Evolutionary conservation across 2,888 invertebrate species (phyloP).

Genomic region (Arctia plantaginis): DNA sequence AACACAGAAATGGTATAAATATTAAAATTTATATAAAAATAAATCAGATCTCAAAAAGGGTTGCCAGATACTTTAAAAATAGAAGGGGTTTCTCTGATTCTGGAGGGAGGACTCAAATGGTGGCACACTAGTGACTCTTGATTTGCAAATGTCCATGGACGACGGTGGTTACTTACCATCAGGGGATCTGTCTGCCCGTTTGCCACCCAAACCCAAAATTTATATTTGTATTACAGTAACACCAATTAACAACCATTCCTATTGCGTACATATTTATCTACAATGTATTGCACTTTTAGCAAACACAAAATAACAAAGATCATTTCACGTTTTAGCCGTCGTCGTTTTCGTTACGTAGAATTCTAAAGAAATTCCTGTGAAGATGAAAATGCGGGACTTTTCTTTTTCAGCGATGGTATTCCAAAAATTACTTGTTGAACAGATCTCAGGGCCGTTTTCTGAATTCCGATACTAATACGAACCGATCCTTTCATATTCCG

Average conservation of each 20-base stretch:
- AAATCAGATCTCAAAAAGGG: too few species aligned
- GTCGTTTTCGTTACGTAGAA: constrained; percentile 10
- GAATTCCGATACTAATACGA: constrained; percentile 36
- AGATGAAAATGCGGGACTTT: constrained; percentile 27
- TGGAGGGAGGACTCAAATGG: too few species aligned
- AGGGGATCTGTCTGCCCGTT: neutral
- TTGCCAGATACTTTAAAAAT: too few species aligned
- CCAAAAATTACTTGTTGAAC: constrained; percentile 32
- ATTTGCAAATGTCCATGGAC: too few species aligned
- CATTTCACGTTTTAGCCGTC: neutral
- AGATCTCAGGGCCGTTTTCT: constrained; percentile 22
- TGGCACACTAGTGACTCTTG: too few species aligned
- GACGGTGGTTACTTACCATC: too few species aligned
- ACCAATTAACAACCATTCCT: neutral
- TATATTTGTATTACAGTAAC: neutral
- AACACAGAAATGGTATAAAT: too few species aligned
- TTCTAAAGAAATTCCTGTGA: constrained; percentile 33
- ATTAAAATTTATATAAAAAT: too few species aligned
- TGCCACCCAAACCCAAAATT: neutral
- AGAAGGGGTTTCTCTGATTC: too few species aligned
- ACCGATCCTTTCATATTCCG: constrained; percentile 32
- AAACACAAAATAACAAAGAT: constrained; percentile 17
- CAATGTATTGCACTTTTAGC: neutral
- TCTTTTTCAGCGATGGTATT: constrained; percentile 33
- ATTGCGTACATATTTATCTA: neutral